A percentile compares a stretch with the other conserved stretches of the same genome.
These are phyloP conservation scores for Coptotermes formosanus DNA, from an alignment of 1,140 invertebrate species.

Conservation along the genomic window DNA sequence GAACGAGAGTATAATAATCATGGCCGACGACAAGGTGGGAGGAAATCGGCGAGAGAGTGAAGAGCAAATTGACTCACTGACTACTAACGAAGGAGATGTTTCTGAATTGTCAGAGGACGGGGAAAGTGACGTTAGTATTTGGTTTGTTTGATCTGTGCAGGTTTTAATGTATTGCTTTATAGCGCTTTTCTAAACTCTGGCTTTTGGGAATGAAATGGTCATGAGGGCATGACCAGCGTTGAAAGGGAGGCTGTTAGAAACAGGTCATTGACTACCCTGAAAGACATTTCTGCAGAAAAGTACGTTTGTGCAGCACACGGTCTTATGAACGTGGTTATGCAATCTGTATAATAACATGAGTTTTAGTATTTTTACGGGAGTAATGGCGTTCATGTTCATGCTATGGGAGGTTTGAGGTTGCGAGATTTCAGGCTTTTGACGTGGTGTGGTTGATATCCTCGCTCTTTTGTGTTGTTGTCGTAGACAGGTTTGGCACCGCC, in stretches of 20 bases:
- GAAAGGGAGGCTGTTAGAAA: background rate
- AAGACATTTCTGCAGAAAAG: background rate
- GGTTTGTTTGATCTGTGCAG: background rate
- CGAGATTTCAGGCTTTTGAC: too few species aligned
- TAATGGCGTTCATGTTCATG: too few species aligned
- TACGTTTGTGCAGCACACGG: too few species aligned
- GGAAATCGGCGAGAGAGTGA: background rate
- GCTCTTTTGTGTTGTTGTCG: too few species aligned
- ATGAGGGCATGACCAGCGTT: background rate
- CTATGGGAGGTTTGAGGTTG: too few species aligned
- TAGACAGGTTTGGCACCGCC: too few species aligned
- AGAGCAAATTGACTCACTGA: background rate
- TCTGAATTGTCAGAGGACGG: background rate
- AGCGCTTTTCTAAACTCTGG: background rate
- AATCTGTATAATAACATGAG: too few species aligned
- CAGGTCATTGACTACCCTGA: background rate
- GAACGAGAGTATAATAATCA: background rate
- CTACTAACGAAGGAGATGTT: background rate
- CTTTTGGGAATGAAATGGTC: background rate
- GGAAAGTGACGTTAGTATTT: slow-evolving; percentile 18
- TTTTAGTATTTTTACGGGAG: too few species aligned
- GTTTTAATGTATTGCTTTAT: background rate
- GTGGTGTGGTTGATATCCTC: too few species aligned
- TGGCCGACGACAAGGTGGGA: background rate
- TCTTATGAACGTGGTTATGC: too few species aligned